Evolutionary conservation across 2,797 vertebrate genomes (phyloP).

Genomic region (Salarias fasciatus): DNA sequence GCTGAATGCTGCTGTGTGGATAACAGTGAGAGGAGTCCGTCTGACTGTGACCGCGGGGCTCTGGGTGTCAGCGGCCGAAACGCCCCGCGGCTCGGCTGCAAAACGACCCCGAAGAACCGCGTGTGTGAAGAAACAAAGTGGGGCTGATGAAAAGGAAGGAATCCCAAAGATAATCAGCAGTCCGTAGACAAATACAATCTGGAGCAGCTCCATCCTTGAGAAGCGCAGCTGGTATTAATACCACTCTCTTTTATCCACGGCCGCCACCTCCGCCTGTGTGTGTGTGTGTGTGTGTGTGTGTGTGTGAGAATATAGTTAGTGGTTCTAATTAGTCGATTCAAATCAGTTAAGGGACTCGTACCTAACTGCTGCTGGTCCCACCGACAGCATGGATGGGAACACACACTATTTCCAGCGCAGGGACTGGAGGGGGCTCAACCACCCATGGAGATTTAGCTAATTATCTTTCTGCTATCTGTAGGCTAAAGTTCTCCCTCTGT

Average conservation of each 20-base stretch:
- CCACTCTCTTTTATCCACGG: background rate
- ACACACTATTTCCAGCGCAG: conserved; percentile 47
- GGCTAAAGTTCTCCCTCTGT: conserved; percentile 20
- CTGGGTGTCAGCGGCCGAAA: background rate
- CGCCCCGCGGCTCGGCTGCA: conserved; percentile 1
- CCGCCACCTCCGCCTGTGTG: background rate
- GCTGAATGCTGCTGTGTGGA: conserved; percentile 14
- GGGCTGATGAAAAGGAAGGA: background rate
- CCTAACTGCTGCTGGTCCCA: conserved; percentile 55
- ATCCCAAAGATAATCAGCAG: background rate
- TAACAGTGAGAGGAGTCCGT: conserved; percentile 31
- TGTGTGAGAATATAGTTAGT: conserved; percentile 37
- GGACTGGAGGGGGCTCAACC: conserved; percentile 49
- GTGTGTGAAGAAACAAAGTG: background rate
- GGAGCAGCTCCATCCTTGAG: background rate
- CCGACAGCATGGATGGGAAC: conserved; percentile 57
- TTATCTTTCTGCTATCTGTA: conserved; percentile 67
- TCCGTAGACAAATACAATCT: background rate
- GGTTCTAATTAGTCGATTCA: conserved; percentile 67
- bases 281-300: background rate
- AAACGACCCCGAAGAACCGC: conserved; percentile 5
- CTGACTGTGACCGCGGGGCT: conserved; percentile 25
- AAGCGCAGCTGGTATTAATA: conserved; percentile 16
- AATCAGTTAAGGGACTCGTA: conserved; percentile 64
- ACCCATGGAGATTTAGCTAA: conserved; percentile 70